Evolutionary conservation across 2,888 invertebrate genomes (phyloP).

Genomic region (Eupithecia pulchellata): DNA sequence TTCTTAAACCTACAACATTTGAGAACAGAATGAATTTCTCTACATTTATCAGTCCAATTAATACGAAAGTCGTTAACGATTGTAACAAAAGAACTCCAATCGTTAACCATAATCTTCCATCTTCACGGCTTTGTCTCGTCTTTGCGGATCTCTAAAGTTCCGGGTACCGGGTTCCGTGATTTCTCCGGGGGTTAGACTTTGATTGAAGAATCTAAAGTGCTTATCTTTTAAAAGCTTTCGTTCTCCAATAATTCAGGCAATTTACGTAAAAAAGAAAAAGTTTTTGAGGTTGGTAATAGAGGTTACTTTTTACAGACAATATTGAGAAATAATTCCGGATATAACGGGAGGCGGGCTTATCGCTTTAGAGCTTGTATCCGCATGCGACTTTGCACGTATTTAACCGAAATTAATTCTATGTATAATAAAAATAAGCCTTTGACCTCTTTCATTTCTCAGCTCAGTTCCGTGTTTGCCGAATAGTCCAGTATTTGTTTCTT

Average conservation of each 20-base stretch:
- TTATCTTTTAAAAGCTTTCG: slow-evolving; percentile 29
- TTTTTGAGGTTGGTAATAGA: too few relatives aligned
- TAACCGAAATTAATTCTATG: too few relatives aligned
- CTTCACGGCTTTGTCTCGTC: slow-evolving; percentile 2
- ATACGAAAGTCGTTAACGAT: not conserved
- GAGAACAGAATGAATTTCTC: too few relatives aligned
- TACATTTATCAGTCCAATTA: not conserved
- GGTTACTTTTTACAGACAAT: not conserved
- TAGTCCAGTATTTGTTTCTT: too few relatives aligned
- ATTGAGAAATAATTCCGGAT: not conserved
- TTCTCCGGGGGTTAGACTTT: slow-evolving; percentile 31
- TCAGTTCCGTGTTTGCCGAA: too few relatives aligned
- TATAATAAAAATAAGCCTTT: too few relatives aligned
- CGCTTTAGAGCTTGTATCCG: too few relatives aligned
- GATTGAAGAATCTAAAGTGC: slow-evolving; percentile 26
- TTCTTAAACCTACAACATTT: too few relatives aligned
- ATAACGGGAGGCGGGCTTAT: too few relatives aligned
- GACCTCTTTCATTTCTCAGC: too few relatives aligned
- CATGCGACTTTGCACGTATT: too few relatives aligned
- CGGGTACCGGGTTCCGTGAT: slow-evolving; percentile 18
- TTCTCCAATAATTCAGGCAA: not conserved
- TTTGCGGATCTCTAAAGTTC: slow-evolving; percentile 19
- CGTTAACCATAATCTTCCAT: not conserved
- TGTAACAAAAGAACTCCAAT: not conserved
- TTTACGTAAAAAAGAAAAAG: not conserved